These are phyloP conservation scores for Gobius niger DNA, from an alignment of 2,113 vertebrate genomes.

Conservation along the genomic window DNA sequence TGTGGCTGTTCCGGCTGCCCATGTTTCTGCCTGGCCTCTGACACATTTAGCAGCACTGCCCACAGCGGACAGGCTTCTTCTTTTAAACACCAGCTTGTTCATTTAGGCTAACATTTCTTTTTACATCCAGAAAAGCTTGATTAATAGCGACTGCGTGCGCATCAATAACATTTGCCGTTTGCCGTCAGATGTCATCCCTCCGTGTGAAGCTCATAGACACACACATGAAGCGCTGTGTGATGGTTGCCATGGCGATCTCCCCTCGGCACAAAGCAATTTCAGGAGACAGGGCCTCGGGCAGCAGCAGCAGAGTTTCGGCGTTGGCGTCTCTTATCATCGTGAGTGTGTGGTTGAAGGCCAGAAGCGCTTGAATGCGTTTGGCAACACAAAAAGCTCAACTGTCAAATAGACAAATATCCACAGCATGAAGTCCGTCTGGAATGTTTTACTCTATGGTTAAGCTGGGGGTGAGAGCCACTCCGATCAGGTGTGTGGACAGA, in stretches of 20 bases:
- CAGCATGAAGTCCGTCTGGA: background rate
- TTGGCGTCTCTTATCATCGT: slow-evolving; percentile 36
- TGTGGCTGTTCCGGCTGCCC: slow-evolving; percentile 32
- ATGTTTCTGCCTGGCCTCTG: slow-evolving; percentile 14
- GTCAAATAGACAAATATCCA: background rate
- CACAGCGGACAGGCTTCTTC: slow-evolving; percentile 23
- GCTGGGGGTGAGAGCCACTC: no score
- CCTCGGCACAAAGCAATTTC: slow-evolving; percentile 58
- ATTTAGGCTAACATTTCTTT: slow-evolving; percentile 6
- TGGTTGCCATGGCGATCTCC: slow-evolving; percentile 65
- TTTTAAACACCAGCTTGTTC: slow-evolving; percentile 16
- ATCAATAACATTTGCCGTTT: background rate
- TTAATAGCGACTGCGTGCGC: slow-evolving; percentile 24
- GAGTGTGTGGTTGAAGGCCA: slow-evolving; percentile 16
- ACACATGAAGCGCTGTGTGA: slow-evolving; percentile 30
- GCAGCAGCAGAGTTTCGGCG: slow-evolving; percentile 28
- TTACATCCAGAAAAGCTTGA: slow-evolving; percentile 28
- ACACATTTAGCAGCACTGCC: slow-evolving; percentile 43
- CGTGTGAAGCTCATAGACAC: slow-evolving; percentile 30
- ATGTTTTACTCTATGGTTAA: background rate
- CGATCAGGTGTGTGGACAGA: no score
- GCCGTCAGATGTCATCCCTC: slow-evolving; percentile 27
- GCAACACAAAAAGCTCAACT: slow-evolving; percentile 7
- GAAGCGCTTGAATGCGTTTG: slow-evolving; percentile 9
- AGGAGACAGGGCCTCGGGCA: slow-evolving; percentile 37